Evolutionary conservation across 2,888 invertebrate genomes (phyloP), one percentile per base, ranked within the genome.

Genomic region (Pollenia amentaria): DNA sequence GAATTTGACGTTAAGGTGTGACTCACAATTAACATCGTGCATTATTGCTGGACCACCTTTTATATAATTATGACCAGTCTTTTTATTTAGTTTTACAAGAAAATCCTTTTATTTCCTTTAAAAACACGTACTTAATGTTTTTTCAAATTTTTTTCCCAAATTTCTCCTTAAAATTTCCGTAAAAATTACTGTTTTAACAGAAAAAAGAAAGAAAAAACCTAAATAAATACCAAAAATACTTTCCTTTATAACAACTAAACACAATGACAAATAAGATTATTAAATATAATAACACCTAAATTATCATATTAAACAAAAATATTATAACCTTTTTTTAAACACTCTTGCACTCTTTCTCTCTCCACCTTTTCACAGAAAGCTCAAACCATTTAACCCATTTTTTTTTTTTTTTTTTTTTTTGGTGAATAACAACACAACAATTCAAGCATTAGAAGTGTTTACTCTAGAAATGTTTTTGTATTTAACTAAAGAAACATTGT

Each of bases 301-400:
- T 81, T 77, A 69, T 81, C 73, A 77, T 69, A 81, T 85, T 69
- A 78, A 60, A 60, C 53, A 53, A 46, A 29, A 62, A 72, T 53
- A 81, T 77, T 73, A 67, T 55, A 67, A 62, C 67, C 60, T 72
- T 64, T 70, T 16, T 60, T 8, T 48, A 73, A 73, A 38, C 46
- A 62, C 51, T 51, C n/a, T 12, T 10, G 3, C 18, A 38, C 51
- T 40, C 7, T 11, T 1, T 3, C 53, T 4, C 48, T 40, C 7
- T 7, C 57, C 9, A 3, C 42, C 42, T 6, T 69, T 51, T 51
- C 11, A 38, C 9, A 38, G 10, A 29, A 10, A 44, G 11, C 16
- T 29, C 11, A 12, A 16, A 55, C 21, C 8, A 65, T 55, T 65
- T 77, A 77, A 77, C 77, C 46, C 64, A 55, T 72, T 80, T 64